A percentile compares a stretch with the other conserved stretches of the same genome.
phyloP scores from a whole-genome alignment of 2,113 vertebrate species.

The Bothrops jararaca region DNA sequence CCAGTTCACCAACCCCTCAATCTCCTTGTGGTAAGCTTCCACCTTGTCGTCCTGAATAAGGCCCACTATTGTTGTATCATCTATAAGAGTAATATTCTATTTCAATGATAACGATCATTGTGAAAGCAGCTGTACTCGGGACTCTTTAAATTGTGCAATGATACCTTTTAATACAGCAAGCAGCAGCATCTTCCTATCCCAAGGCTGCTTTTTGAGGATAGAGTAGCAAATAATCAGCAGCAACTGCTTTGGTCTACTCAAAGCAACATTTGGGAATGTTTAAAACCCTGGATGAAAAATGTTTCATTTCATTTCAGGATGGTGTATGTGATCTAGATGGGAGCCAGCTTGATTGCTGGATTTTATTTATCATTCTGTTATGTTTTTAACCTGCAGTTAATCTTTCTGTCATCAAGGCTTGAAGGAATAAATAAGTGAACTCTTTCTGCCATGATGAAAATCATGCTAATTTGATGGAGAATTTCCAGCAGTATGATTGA shows the following conservation, averaged over 20 bases:
- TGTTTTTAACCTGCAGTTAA: not conserved
- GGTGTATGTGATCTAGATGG: constrained; percentile 7
- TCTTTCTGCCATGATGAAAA: constrained; percentile 41
- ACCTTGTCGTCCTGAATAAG: too few species aligned
- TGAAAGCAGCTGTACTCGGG: not conserved
- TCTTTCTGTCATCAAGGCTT: constrained; percentile 8
- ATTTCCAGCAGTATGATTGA: constrained; percentile 28
- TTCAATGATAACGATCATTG: not conserved
- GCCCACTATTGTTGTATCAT: too few species aligned
- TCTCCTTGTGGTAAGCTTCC: too few species aligned
- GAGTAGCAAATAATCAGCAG: constrained; percentile 2
- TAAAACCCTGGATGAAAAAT: not conserved
- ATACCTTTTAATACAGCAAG: not conserved
- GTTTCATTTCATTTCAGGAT: not conserved
- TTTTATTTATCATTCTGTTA: not conserved
- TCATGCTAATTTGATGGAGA: constrained; percentile 36
- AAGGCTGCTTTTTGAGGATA: not conserved
- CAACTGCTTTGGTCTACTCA: constrained; percentile 20
- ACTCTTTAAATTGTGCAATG: not conserved
- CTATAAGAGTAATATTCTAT: not conserved
- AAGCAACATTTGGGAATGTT: not conserved
- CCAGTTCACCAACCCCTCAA: too few species aligned
- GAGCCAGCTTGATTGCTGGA: constrained; percentile 21
- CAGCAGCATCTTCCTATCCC: not conserved
- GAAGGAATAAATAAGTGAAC: constrained; percentile 25